Base-by-base conservation (phyloP, 2,888 invertebrate genomes). In the Drosophila emarginata region DNA sequence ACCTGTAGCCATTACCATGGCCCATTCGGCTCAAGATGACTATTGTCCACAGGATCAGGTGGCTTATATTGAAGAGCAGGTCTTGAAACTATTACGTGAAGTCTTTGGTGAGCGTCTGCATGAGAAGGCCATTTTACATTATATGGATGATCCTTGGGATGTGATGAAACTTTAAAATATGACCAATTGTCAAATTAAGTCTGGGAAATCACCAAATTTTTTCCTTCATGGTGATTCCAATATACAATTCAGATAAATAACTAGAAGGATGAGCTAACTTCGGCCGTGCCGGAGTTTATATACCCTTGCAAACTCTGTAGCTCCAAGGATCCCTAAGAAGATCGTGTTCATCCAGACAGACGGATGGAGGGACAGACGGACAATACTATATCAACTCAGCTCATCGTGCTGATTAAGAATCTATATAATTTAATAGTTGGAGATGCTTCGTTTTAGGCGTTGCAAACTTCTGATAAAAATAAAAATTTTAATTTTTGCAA, bases 41-140 rank as follows among this genome's bases (percentile, higher is more conserved):
- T 98, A 98, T 89, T 97, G 97, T 83, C 98, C 98, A 0, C 92
- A 94, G 15, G 94, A 96, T 88, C 96, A 96, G 91, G 97, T 98
- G 36, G 95, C 97, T 64, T 92, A 92, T 53, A 97, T 98, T 72
- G 96, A 97, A 90, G 92, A 93, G 9, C 92, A 93, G 40, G 95
- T 96, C 5, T 80, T 96, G 56, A 91, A 93, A 61, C 92, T 94
- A 64, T 91, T 96, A 39, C 92, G 92, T 60, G 88, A 89, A 5
- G 88, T 91, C 5, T 91, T 90, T 65, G 87, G 84, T 6, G 90
- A 91, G 2, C 78, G 82, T 28, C 67, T 92, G 2, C 88, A 89
- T 60, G 77, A 87, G n/a, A 87, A 89, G 59, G 90, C 92, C 11
- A 92, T 92, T 60, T 67, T 90, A 18, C 88, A 89, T 37, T 91